Evolutionary conservation across 1,140 invertebrate species (phyloP).

Genomic region (Coelopa frigida): DNA sequence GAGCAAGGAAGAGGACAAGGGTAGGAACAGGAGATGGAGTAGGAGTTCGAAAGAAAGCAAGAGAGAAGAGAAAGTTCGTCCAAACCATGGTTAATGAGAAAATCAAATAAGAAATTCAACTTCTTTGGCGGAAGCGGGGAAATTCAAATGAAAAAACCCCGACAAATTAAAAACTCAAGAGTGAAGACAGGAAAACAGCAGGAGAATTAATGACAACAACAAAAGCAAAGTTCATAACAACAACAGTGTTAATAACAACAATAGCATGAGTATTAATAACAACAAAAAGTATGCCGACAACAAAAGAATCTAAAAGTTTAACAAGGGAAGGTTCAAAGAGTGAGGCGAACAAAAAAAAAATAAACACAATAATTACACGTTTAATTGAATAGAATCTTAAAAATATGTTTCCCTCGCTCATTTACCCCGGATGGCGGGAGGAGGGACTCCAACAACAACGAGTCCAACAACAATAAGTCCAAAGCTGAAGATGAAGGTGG

Average conservation of each 20-base stretch:
- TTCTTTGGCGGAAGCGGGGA: slow-evolving; percentile 22
- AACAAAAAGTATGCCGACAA: slow-evolving; percentile 19
- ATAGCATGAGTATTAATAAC: slow-evolving; percentile 9
- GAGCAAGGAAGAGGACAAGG: too few relatives aligned
- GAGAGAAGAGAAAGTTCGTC: not conserved
- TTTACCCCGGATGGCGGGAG: too few relatives aligned
- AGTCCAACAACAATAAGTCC: too few relatives aligned
- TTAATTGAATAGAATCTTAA: slow-evolving; percentile 31
- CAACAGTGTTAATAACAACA: slow-evolving; percentile 20
- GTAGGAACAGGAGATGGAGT: too few relatives aligned
- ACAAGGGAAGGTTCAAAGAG: not conserved
- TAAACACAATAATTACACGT: slow-evolving; percentile 40
- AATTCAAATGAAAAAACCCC: not conserved
- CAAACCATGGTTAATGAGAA: slow-evolving; percentile 38
- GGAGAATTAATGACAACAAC: too few relatives aligned
- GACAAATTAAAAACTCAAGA: not conserved
- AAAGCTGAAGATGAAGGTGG: too few relatives aligned
- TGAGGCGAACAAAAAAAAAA: slow-evolving; percentile 4
- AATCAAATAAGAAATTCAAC: slow-evolving; percentile 41
- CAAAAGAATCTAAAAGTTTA: slow-evolving; percentile 13
- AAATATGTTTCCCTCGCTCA: too few relatives aligned
- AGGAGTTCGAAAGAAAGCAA: too few relatives aligned
- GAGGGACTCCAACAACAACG: too few relatives aligned
- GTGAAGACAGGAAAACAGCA: not conserved
- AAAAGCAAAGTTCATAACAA: too few relatives aligned